These are phyloP conservation scores for Saxidomus purpurata DNA, from an alignment of 1,140 invertebrate genomes.

Conservation along the genomic window DNA sequence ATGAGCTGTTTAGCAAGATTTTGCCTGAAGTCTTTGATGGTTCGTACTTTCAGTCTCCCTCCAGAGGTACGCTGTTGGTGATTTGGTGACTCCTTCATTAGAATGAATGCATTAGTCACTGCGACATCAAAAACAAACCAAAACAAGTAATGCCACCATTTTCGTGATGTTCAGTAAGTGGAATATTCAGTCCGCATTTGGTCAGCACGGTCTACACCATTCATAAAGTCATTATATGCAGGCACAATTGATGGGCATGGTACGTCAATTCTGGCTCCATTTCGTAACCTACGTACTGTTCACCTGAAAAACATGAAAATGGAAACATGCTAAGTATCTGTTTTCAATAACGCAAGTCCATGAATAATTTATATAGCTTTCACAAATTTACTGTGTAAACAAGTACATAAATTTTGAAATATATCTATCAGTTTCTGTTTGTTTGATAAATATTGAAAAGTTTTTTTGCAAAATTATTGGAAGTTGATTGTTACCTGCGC, in stretches of 20 bases:
- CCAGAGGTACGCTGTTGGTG: conserved; percentile 32
- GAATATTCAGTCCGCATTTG: conserved; percentile 45
- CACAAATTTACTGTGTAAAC: too few species aligned
- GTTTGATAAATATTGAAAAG: too few species aligned
- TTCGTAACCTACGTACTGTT: not conserved
- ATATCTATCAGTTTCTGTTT: too few species aligned
- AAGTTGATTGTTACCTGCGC: too few species aligned
- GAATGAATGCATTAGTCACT: conserved; percentile 42
- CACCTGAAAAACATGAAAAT: too few species aligned
- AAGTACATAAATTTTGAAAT: too few species aligned
- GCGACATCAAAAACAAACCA: conserved; percentile 56
- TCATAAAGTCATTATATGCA: not conserved
- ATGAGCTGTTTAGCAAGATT: conserved; percentile 26
- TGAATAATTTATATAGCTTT: not conserved
- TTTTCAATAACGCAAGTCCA: too few species aligned
- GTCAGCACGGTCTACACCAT: conserved; percentile 61
- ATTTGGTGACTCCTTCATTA: conserved; percentile 55
- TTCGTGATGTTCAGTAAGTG: conserved; percentile 17
- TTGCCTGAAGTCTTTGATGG: conserved; percentile 32
- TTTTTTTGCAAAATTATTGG: too few species aligned
- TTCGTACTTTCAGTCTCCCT: not conserved
- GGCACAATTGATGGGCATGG: not conserved
- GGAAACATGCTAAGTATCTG: too few species aligned
- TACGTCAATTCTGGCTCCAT: not conserved
- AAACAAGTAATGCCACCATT: conserved; percentile 67